Percentiles rank a stretch among this genome's conserved stretches.
These are phyloP conservation scores for Rhyacophila brunnea DNA, from an alignment of 1,140 invertebrate genomes.

Conservation along the genomic window DNA sequence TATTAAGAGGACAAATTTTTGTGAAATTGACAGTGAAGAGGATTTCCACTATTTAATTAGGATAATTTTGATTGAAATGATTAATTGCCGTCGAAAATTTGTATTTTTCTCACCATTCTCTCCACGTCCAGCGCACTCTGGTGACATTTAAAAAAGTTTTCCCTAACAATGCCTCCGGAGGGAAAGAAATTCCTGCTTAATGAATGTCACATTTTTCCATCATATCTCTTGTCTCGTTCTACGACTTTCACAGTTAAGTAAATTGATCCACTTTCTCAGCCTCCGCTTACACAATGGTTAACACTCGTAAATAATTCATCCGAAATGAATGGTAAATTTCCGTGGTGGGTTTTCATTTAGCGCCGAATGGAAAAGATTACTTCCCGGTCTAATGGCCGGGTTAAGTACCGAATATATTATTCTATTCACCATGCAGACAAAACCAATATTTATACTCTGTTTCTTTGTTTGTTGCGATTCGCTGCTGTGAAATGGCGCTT, in stretches of 20 bases:
- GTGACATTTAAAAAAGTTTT: neutral
- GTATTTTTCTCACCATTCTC: neutral
- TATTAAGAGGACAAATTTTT: too few relatives aligned
- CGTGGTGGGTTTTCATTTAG: too few relatives aligned
- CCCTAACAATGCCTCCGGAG: neutral
- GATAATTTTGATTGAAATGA: too few relatives aligned
- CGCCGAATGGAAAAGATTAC: too few relatives aligned
- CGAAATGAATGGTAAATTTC: slow-evolving; percentile 9
- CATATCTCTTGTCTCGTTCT: slow-evolving; percentile 10
- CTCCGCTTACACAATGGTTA: slow-evolving; percentile 11
- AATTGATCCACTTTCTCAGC: slow-evolving; percentile 18
- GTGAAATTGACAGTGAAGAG: too few relatives aligned
- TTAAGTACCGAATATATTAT: too few relatives aligned
- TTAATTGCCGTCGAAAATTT: neutral
- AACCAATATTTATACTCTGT: too few relatives aligned
- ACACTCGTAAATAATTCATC: slow-evolving; percentile 23
- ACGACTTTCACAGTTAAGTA: slow-evolving; percentile 18
- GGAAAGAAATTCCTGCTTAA: neutral
- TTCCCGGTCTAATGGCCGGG: too few relatives aligned
- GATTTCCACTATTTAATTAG: too few relatives aligned
- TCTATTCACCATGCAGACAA: too few relatives aligned
- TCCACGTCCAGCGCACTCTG: neutral
- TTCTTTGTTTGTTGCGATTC: too few relatives aligned
- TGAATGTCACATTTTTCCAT: slow-evolving; percentile 23
- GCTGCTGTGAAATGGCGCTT: too few relatives aligned